Evolutionary conservation across 2,113 vertebrate genomes (phyloP).

Genomic region (Limnothrissa miodon): DNA sequence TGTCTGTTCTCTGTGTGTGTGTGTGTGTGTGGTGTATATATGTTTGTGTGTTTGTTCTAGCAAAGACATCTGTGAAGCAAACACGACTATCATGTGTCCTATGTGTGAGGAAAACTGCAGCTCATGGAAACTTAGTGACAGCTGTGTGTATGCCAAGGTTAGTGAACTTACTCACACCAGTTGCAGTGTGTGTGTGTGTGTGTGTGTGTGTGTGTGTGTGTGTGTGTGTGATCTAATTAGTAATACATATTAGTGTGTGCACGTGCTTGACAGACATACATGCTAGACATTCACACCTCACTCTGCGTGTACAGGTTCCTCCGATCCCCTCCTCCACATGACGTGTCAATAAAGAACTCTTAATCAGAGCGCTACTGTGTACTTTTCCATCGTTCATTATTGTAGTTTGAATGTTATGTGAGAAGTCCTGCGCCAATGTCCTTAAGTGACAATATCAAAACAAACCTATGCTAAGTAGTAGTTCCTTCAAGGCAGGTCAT

Average conservation of each 20-base stretch:
- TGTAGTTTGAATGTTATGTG: no score
- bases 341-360: no score
- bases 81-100: constrained; percentile 93
- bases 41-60: constrained; percentile 60
- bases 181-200: constrained; percentile 2
- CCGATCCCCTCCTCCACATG: no score
- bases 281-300: neutral
- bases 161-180: neutral
- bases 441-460: no score
- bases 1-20: no score
- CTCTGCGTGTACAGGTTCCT: no score
- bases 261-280: neutral
- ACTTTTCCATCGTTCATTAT: no score
- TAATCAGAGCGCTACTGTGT: no score
- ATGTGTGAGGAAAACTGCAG: constrained; percentile 93
- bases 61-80: constrained; percentile 95
- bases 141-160: constrained; percentile 96
- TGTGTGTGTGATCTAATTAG: neutral
- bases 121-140: constrained; percentile 89
- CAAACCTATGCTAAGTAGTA: no score
- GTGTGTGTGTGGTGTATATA: neutral
- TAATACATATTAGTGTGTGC: neutral
- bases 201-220: constrained; percentile 19
- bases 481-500: no score
- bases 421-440: no score